Base-by-base conservation (phyloP, 2,888 invertebrate genomes). In the Corbicula japonica region DNA sequence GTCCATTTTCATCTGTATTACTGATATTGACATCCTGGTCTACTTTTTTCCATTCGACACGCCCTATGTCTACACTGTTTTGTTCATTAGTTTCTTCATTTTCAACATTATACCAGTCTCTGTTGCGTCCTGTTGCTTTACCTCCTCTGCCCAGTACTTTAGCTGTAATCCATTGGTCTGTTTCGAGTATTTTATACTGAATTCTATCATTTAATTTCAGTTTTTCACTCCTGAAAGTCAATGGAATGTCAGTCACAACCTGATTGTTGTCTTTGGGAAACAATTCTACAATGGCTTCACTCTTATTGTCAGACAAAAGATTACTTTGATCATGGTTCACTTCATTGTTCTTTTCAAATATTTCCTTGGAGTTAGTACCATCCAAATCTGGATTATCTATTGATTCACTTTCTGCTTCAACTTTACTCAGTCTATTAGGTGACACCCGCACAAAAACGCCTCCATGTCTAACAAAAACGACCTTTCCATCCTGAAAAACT, bases 41-140 rank as follows among this genome's bases (percentile, higher is more conserved):
- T 28, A 34, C 23, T 65, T 38, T 50, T 23, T 69, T 21, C 69
- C 48, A 70, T 18, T 58, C n/a, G 6, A 60, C 1, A 6, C 50
- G 15, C 1, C 46, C 50, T 54, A 74, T 23, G 28, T 79, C 65
- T 23, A 70, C 38, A 63, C 74, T 63, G 50, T 69, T 54, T 46
- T 70, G 21, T 28, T 70, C 50, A 35, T 30, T 60, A 30, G 6
- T n/a, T n/a, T n/a, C 28, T 26, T 69, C 41, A 58, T 69, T 48
- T 56, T 76, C n/a, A 21, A 80, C 50, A 61, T 75, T 76, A 28
- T 80, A 71, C 80, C 71, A 71, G 28, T 34, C 34, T 48, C 75
- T 74, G 38, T 79, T 35, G 21, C 58, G 48, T 23, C 66, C 73
- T 26, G 73, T 58, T 12, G 50, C 41, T 52, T 77, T 77, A 8